These are phyloP conservation scores for Mycetomoellerius zeteki DNA, from an alignment of 1,140 invertebrate species.

Conservation along the genomic window DNA sequence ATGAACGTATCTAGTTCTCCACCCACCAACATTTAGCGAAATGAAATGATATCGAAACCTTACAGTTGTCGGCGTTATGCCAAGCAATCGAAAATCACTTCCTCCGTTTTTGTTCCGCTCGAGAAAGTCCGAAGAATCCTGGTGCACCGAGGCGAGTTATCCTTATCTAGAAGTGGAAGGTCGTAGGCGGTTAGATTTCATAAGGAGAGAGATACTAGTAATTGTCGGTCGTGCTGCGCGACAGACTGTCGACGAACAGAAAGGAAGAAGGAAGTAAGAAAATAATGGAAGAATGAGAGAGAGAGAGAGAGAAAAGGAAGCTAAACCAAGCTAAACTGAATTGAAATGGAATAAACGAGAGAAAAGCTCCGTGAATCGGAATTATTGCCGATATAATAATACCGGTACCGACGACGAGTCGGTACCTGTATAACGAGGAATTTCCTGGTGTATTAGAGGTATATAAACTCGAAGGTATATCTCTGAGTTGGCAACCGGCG, in stretches of 20 bases:
- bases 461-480: conserved; percentile 62
- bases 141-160: conserved; percentile 44
- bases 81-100: conserved; percentile 48
- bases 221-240: conserved; percentile 36
- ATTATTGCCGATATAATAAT: conserved; percentile 40
- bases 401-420: conserved; percentile 15
- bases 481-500: conserved; percentile 47
- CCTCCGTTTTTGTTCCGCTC: conserved; percentile 49
- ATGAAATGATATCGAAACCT: conserved; percentile 8
- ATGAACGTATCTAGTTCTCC: neutral
- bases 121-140: conserved; percentile 53
- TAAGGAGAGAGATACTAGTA: conserved; percentile 51
- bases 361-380: conserved; percentile 18
- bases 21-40: neutral
- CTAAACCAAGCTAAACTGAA: neutral
- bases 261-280: neutral
- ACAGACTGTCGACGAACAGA: conserved; percentile 20
- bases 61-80: neutral
- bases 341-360: conserved; percentile 23
- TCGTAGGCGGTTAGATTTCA: conserved; percentile 44
- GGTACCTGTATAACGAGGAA: conserved; percentile 62
- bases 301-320: neutral
- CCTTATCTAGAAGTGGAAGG: conserved; percentile 48
- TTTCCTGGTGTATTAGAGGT: conserved; percentile 61
- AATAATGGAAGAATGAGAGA: neutral